A percentile compares a stretch with the other conserved stretches of the same genome.
Evolutionary conservation across 1,140 invertebrate genomes (phyloP).

Genomic region (Drosophila dunni): DNA sequence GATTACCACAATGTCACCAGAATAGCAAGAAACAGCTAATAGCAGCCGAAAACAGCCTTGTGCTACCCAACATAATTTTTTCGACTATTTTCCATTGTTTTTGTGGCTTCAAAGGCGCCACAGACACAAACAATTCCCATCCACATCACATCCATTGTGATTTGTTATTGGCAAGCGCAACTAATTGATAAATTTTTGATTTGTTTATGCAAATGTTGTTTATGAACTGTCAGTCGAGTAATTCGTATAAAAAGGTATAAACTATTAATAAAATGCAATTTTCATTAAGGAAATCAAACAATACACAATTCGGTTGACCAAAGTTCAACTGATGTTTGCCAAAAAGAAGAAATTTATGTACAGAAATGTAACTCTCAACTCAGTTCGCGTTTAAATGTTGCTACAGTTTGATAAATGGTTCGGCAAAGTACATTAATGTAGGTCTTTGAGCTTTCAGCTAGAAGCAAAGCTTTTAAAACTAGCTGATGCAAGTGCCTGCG

Average conservation of each 20-base stretch:
- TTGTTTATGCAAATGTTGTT: constrained; percentile 51
- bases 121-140: no score
- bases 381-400: constrained; percentile 6
- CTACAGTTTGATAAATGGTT: neutral
- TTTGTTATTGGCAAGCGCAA: constrained; percentile 45
- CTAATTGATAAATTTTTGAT: constrained; percentile 53
- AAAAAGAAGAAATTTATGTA: neutral
- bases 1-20: constrained; percentile 26
- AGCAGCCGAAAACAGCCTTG: constrained; percentile 8
- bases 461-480: constrained; percentile 17
- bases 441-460: neutral
- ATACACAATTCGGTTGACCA: constrained; percentile 20
- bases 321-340: constrained; percentile 26
- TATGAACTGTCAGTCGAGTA: constrained; percentile 36
- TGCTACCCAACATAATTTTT: neutral
- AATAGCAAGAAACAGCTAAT: no score
- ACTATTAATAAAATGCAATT: constrained; percentile 28
- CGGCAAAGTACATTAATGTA: neutral
- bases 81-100: neutral
- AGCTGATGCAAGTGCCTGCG: constrained; percentile 18
- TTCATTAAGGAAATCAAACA: constrained; percentile 29
- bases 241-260: constrained; percentile 33
- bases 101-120: constrained; percentile 7
- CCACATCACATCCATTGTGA: constrained; percentile 10
- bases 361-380: neutral